Base-by-base conservation (phyloP, 1,140 invertebrate genomes). In the Eurosta solidaginis region DNA sequence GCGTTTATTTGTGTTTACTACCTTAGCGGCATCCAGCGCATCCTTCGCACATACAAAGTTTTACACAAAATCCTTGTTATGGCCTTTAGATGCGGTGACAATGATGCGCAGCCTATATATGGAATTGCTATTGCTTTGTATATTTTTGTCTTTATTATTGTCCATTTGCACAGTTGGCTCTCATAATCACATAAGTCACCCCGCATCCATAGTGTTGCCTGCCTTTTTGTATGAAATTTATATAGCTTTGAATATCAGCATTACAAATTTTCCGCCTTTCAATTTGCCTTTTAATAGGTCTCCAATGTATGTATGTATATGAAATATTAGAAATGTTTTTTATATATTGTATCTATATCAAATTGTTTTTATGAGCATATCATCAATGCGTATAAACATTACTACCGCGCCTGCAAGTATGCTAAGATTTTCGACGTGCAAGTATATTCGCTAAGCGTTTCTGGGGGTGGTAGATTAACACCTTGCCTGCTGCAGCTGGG, bases 131-230 rank as follows among this genome's bases (percentile, higher is more conserved):
- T 33, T 42, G 36, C 45, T 17, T n/a, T 47, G 45, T n/a, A 47
- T 47, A n/a, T 59, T 3, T 20, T 25, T 59, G 22, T 10, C 5
- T 33, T 3, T 75, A 1, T 22, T 14, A 40, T 25, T 75, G 73
- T 49, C 44, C 25, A 47, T 44, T 27, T 44, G 68, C 44, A 74
- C 77, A 78, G 77, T 78, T 86, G 84, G 82, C 83, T 84, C 17
- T n/a, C 59, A 82, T 85, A 86, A 86, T 85, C 84, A 83, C 83
- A 83, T 85, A 86, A 86, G 84, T 86, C 84, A 86, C 84, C 84
- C 84, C 83, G 83, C 82, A 84, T 74, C 22, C 20, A 44, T 7
- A 25, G 45, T n/a, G 33, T 40, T 68, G 27, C 59, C 10, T 17
- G 44, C 22, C 73, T 40, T 40, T 17, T 63, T 63, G 33, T 63